A percentile compares a stretch with the other conserved stretches of the same genome.
Conservation (phyloP, 2,113 vertebrate species). For the Aegotheles bennettii region DNA sequence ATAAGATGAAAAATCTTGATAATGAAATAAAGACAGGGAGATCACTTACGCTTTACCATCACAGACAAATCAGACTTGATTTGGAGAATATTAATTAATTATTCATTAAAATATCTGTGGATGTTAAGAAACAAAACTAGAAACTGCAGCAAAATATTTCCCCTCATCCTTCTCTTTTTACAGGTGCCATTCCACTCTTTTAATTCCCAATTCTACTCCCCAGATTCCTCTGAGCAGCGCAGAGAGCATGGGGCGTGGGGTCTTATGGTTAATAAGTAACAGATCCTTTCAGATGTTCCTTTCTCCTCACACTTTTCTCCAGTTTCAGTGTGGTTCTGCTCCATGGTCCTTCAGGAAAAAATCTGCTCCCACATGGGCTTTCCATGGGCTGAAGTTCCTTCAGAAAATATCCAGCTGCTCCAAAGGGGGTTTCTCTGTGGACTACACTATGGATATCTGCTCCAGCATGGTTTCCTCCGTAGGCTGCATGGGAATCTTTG, state of each 20-base stretch:
- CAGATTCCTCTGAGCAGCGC: background rate
- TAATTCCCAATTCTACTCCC: background rate
- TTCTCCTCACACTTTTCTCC: background rate
- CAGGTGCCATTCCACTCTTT: background rate
- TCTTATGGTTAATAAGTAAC: fast-evolving
- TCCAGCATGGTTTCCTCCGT: background rate
- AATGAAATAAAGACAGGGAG: background rate
- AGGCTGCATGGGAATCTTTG: background rate
- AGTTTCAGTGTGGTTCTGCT: background rate
- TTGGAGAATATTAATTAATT: background rate
- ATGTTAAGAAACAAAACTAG: background rate
- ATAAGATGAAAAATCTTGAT: background rate
- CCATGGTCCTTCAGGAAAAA: background rate
- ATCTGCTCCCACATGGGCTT: fast-evolving
- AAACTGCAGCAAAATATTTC: background rate
- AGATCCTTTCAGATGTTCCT: background rate
- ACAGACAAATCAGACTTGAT: background rate
- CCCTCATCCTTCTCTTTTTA: background rate
- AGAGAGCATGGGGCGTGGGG: fast-evolving
- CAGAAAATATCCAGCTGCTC: background rate
- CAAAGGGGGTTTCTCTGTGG: fast-evolving
- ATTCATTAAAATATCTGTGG: background rate
- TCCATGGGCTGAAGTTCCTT: background rate
- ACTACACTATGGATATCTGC: background rate
- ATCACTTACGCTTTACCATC: background rate